phyloP scores from a whole-genome alignment of 2,797 vertebrate species.

The Anomalospiza imberbis region DNA sequence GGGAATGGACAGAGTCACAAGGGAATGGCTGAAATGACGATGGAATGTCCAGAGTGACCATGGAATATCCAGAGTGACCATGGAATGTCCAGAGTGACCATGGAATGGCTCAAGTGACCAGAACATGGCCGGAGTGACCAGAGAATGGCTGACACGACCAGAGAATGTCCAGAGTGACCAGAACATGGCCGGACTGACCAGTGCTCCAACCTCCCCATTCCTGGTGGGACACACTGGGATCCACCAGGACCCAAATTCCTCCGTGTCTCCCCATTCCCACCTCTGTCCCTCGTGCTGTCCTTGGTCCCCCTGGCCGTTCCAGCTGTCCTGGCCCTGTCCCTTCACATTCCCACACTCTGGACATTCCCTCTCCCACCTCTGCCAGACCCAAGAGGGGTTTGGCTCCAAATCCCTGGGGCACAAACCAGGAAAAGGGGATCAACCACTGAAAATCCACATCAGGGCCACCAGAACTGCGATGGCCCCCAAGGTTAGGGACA shows the following conservation, averaged over 20 bases:
- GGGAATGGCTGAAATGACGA: too few relatives aligned
- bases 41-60: rapidly evolving
- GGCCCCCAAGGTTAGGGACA: neutral
- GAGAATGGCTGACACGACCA: rapidly evolving
- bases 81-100: too few relatives aligned
- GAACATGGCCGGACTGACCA: too few relatives aligned
- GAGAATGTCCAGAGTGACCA: too few relatives aligned
- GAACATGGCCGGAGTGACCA: neutral
- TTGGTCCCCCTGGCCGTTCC: too few relatives aligned
- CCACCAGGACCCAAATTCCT: neutral
- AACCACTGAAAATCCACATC: neutral
- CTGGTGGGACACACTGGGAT: neutral
- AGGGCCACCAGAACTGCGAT: neutral
- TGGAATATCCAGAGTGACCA: rapidly evolving
- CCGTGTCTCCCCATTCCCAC: rapidly evolving
- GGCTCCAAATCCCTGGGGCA: neutral
- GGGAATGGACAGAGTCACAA: too few relatives aligned
- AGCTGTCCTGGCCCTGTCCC: neutral
- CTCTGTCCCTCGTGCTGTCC: neutral
- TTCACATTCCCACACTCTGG: neutral
- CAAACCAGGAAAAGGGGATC: neutral
- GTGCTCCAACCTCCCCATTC: neutral
- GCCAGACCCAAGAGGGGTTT: neutral
- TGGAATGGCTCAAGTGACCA: rapidly evolving
- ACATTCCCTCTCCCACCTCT: neutral